Conservation (phyloP, 1,140 invertebrate species). For the Hypsibius dujardini region DNA sequence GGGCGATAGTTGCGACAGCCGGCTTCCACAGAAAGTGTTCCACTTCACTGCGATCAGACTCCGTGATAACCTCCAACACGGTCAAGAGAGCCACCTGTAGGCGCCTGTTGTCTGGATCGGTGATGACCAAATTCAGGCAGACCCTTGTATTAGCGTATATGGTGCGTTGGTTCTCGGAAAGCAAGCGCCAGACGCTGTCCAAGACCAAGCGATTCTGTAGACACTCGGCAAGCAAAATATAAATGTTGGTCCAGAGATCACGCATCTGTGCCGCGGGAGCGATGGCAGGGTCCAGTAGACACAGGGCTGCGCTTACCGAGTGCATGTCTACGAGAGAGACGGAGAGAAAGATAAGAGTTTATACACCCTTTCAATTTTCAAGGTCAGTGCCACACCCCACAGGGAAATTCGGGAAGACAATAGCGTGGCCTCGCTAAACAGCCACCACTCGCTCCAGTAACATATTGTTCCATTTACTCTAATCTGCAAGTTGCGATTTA, state of each 20-base stretch:
- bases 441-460: too few relatives aligned
- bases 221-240: neutral
- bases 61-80: neutral
- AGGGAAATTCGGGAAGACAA: too few relatives aligned
- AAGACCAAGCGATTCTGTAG: neutral
- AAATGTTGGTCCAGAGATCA: neutral
- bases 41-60: neutral
- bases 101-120: neutral
- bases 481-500: too few relatives aligned
- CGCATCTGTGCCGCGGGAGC: neutral
- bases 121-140: neutral
- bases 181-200: neutral
- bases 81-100: neutral
- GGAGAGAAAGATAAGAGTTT: neutral
- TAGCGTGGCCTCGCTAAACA: too few relatives aligned
- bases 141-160: neutral
- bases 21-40: neutral
- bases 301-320: neutral
- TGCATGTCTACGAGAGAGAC: conserved; percentile 10
- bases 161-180: neutral
- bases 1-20: neutral
- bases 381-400: too few relatives aligned
- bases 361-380: neutral
- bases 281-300: neutral
- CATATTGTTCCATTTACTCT: too few relatives aligned